Conservation (phyloP, 2,797 vertebrate species). For the Chelon auratus region DNA sequence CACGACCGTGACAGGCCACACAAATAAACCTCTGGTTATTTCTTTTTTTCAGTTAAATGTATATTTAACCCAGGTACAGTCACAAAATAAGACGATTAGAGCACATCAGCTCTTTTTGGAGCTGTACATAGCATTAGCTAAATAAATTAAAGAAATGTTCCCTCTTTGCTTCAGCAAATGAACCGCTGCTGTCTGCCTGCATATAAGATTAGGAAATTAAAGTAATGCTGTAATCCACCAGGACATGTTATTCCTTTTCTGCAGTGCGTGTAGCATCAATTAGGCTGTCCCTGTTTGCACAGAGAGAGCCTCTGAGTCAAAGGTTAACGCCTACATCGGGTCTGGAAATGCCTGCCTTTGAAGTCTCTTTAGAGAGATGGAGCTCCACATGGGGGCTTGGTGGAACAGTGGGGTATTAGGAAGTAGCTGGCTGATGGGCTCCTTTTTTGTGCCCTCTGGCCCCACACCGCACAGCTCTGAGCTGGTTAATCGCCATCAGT, state of each 20-base stretch:
- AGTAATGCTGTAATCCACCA: constrained; percentile 22
- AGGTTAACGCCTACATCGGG: constrained; percentile 80
- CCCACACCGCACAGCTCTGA: constrained; percentile 21
- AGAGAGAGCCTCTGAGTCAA: constrained; percentile 76
- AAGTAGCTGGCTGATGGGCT: constrained; percentile 60
- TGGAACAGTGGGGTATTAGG: constrained; percentile 65
- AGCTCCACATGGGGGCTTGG: constrained; percentile 60
- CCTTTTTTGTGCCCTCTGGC: constrained; percentile 52
- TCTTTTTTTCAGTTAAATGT: neutral
- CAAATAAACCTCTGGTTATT: no score
- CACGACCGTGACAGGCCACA: no score
- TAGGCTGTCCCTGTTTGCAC: constrained; percentile 56
- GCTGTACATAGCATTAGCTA: neutral
- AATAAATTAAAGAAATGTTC: neutral
- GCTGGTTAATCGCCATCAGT: constrained; percentile 25
- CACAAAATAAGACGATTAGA: neutral
- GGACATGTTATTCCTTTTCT: constrained; percentile 46
- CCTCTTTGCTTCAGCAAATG: neutral
- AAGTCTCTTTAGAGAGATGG: constrained; percentile 79
- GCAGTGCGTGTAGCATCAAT: constrained; percentile 55
- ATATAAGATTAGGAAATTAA: constrained; percentile 24
- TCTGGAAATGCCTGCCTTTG: constrained; percentile 80
- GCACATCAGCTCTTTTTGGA: neutral
- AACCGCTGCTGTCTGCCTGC: constrained; percentile 8
- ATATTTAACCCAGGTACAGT: neutral